Conservation (phyloP, 2,888 invertebrate genomes). For the Cylindroiulus punctatus region DNA sequence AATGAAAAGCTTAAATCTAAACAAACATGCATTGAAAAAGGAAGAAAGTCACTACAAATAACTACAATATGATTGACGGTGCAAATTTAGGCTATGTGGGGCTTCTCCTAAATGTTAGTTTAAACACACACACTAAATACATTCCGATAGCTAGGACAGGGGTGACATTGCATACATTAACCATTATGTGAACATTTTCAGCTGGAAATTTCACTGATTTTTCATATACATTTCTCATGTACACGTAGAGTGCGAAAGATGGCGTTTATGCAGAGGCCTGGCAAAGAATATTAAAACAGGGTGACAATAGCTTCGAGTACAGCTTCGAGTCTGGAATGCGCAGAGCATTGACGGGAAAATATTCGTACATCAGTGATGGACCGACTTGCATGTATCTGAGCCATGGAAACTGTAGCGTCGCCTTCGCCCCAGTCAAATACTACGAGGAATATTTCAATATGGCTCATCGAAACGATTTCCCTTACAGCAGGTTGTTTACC, state of each 20-base stretch:
- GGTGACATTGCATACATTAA: too few relatives aligned
- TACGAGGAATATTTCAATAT: slow-evolving; percentile 53
- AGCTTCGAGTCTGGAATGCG: slow-evolving; percentile 46
- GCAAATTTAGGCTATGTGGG: too few relatives aligned
- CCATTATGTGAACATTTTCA: too few relatives aligned
- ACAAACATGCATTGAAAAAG: too few relatives aligned
- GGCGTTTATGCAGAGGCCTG: slow-evolving; percentile 51
- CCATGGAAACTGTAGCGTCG: slow-evolving; percentile 48
- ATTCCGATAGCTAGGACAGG: too few relatives aligned
- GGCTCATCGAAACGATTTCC: slow-evolving; percentile 55
- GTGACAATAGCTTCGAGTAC: slow-evolving; percentile 51
- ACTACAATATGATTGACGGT: too few relatives aligned
- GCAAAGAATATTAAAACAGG: slow-evolving; percentile 51
- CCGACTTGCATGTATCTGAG: slow-evolving; percentile 49
- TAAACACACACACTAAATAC: too few relatives aligned
- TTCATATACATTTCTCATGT: too few relatives aligned
- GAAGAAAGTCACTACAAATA: too few relatives aligned
- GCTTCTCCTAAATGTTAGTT: too few relatives aligned
- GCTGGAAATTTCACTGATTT: not conserved
- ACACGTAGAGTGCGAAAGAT: slow-evolving; percentile 50
- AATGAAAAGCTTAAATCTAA: too few relatives aligned
- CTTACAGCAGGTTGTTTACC: slow-evolving; percentile 54
- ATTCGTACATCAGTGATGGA: slow-evolving; percentile 51
- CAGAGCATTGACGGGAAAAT: slow-evolving; percentile 36
- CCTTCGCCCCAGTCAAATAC: slow-evolving; percentile 54